phyloP scores from a whole-genome alignment of 2,888 invertebrate species.

The Aphodius granarius region DNA sequence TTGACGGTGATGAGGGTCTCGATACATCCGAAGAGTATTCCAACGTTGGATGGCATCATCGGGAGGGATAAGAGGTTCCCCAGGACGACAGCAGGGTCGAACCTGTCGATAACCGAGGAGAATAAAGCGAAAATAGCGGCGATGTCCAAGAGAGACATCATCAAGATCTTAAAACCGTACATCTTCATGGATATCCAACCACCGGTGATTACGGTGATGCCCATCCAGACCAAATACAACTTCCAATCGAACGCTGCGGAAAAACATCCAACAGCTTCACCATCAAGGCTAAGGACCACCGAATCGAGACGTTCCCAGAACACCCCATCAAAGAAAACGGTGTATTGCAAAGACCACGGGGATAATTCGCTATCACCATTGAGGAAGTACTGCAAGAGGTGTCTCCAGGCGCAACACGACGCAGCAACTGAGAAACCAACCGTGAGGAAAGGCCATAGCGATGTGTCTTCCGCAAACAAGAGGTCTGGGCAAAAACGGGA shows the following conservation, averaged over 20 bases:
- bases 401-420: neutral
- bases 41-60: neutral
- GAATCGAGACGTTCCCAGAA: neutral
- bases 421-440: neutral
- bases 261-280: neutral
- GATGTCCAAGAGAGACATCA: conserved; percentile 26
- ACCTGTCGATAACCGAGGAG: neutral
- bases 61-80: neutral
- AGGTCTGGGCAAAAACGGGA: neutral
- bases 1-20: conserved; percentile 36
- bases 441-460: neutral
- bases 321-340: neutral
- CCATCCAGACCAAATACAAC: conserved; percentile 21
- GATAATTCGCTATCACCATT: conserved; percentile 2
- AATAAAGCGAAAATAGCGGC: conserved; percentile 35
- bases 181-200: conserved; percentile 24
- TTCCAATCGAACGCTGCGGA: conserved; percentile 4
- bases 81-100: neutral
- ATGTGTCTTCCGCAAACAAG: neutral
- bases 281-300: neutral
- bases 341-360: conserved; percentile 23
- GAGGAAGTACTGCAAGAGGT: conserved; percentile 12
- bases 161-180: conserved; percentile 22
- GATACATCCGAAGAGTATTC: conserved; percentile 11
- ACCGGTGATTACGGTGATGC: conserved; percentile 20